These are phyloP conservation scores for Nomia melanderi DNA, from an alignment of 1,140 invertebrate species.

Conservation along the genomic window DNA sequence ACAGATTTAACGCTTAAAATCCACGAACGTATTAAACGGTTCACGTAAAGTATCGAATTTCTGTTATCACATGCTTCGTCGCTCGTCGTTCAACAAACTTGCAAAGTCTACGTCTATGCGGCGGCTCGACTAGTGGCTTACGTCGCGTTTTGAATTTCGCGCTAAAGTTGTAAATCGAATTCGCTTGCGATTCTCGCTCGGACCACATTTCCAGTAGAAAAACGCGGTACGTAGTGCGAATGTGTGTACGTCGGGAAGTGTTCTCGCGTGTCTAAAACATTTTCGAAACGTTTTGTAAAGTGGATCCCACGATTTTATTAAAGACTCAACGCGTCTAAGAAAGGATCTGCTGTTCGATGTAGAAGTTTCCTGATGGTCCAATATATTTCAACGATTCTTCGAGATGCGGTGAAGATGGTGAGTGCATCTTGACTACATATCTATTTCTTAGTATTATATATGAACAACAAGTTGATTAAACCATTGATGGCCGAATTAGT, in stretches of 20 bases:
- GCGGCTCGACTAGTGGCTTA: not conserved
- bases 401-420: not conserved
- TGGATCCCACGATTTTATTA: not conserved
- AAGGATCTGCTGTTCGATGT: not conserved
- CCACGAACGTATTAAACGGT: conserved; percentile 5
- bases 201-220: not conserved
- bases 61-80: conserved; percentile 40
- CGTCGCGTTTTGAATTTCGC: conserved; percentile 16
- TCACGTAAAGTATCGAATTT: conserved; percentile 17
- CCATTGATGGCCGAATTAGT: no score
- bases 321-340: not conserved
- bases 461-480: not conserved
- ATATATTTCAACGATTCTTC: not conserved
- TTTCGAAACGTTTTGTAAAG: not conserved
- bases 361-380: not conserved
- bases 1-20: no score
- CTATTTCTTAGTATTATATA: not conserved
- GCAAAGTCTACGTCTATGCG: conserved; percentile 4
- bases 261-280: not conserved
- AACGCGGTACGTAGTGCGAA: not conserved
- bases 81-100: conserved; percentile 25
- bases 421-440: not conserved
- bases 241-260: not conserved
- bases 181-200: not conserved
- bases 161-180: not conserved